phyloP scores from a whole-genome alignment of 2,888 invertebrate genomes.

The Harmothoe impar region DNA sequence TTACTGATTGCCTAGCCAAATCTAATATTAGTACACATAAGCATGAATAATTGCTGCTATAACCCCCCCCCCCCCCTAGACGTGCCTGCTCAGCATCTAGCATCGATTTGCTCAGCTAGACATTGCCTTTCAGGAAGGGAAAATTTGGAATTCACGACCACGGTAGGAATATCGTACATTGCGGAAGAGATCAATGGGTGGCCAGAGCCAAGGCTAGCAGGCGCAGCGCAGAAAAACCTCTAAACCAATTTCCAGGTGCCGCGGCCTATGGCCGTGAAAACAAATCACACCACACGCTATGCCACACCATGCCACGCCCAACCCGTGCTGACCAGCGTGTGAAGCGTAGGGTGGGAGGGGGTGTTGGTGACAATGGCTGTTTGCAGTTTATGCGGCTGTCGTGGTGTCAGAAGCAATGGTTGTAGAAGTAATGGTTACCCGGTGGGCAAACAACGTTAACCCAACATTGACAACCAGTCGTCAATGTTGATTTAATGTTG shows the following conservation, averaged over 20 bases:
- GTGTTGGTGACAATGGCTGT: too few relatives aligned
- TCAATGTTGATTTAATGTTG: too few relatives aligned
- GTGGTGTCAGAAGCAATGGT: too few relatives aligned
- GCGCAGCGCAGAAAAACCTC: not conserved
- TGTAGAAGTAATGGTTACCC: too few relatives aligned
- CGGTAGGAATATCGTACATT: not conserved
- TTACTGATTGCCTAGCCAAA: not conserved
- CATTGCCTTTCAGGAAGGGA: not conserved
- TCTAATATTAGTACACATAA: not conserved
- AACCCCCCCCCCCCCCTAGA: not conserved
- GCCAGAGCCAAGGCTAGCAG: too few relatives aligned
- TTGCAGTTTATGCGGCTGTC: too few relatives aligned
- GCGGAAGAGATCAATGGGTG: too few relatives aligned
- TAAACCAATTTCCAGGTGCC: constrained; percentile 10
- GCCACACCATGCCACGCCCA: too few relatives aligned
- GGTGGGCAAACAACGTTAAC: too few relatives aligned
- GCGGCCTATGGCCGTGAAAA: not conserved
- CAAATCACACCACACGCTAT: not conserved
- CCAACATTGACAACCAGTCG: too few relatives aligned
- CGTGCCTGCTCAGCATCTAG: not conserved
- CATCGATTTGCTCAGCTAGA: not conserved
- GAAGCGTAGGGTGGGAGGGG: too few relatives aligned
- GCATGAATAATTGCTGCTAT: not conserved
- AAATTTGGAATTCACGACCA: not conserved
- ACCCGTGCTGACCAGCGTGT: too few relatives aligned